phyloP scores from a whole-genome alignment of 2,888 invertebrate genomes.

The Cheiracanthium punctorium region DNA sequence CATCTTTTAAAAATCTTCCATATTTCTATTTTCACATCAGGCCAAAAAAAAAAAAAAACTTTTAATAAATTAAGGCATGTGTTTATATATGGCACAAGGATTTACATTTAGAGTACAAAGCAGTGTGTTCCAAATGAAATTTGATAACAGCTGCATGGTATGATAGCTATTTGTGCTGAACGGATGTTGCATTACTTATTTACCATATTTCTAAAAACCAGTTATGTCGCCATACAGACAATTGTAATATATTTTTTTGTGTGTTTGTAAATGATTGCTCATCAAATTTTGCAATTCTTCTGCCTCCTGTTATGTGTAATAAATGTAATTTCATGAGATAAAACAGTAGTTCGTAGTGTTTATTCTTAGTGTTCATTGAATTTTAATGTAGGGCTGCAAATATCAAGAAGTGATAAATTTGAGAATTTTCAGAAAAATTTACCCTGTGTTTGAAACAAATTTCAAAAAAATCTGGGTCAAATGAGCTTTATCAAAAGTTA shows the following conservation, averaged over 20 bases:
- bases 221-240: background rate
- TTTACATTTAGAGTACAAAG: background rate
- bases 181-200: background rate
- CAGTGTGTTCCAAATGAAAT: background rate
- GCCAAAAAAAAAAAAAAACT: background rate
- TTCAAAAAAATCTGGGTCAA: no score
- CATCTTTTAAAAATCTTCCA: background rate
- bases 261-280: constrained; percentile 58
- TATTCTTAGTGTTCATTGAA: no score
- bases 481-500: no score
- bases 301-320: constrained; percentile 60
- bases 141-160: constrained; percentile 4
- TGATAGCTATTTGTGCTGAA: background rate
- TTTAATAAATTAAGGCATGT: background rate
- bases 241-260: constrained; percentile 14
- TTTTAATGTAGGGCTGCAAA: no score
- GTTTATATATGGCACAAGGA: background rate
- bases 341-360: no score
- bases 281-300: constrained; percentile 36
- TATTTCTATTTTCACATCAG: background rate
- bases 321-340: constrained; percentile 44
- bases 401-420: no score
- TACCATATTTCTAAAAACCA: background rate
- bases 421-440: no score
- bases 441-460: no score